Conservation (phyloP, 1,140 invertebrate species). For the Stegodyphus dumicola region DNA sequence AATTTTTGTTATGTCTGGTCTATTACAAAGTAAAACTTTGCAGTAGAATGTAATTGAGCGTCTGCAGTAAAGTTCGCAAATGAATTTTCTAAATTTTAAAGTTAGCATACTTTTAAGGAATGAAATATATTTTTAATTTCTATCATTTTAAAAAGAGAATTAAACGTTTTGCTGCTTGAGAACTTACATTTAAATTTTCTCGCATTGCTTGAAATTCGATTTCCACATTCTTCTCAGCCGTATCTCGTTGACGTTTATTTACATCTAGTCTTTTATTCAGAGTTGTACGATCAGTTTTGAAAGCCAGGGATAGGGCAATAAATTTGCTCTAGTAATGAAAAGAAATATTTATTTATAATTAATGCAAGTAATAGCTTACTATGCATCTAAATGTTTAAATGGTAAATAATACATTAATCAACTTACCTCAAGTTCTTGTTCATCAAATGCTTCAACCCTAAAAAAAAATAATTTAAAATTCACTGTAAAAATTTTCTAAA, state of each 20-base stretch:
- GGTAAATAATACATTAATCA: not conserved
- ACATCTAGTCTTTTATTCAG: slow-evolving; percentile 69
- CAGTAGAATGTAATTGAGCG: too few species aligned
- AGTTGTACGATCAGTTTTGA: slow-evolving; percentile 72
- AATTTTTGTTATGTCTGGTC: too few species aligned
- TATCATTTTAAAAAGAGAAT: too few species aligned
- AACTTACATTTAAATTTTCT: slow-evolving; percentile 66
- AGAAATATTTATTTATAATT: slow-evolving; percentile 19
- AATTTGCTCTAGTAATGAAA: slow-evolving; percentile 69
- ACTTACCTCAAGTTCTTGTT: slow-evolving; percentile 67
- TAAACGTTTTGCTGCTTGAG: too few species aligned
- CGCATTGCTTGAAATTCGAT: slow-evolving; percentile 69
- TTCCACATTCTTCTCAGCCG: slow-evolving; percentile 71
- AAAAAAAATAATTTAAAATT: slow-evolving; percentile 57
- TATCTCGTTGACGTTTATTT: slow-evolving; percentile 71
- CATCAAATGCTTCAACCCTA: slow-evolving; percentile 66
- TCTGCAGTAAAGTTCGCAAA: too few species aligned
- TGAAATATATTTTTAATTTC: too few species aligned
- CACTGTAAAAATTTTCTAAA: too few species aligned
- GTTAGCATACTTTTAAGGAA: too few species aligned
- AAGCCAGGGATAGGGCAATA: slow-evolving; percentile 70
- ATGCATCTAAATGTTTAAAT: not conserved
- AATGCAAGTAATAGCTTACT: not conserved
- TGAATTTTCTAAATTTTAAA: too few species aligned
- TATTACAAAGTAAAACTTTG: too few species aligned